Evolutionary conservation across 2,888 invertebrate species (phyloP).

Genomic region (Aspidiotus destructor): DNA sequence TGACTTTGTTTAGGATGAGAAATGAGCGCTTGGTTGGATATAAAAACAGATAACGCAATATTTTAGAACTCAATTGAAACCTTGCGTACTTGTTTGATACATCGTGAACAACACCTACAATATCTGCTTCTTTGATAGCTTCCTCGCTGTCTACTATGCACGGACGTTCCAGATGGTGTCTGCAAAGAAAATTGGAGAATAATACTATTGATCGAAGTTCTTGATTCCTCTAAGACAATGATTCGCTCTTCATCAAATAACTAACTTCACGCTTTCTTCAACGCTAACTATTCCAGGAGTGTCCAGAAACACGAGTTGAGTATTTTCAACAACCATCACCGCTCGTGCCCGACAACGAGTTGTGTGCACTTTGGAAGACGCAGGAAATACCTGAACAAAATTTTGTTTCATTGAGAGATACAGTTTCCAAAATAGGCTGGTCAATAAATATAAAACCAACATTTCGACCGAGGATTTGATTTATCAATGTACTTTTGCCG

Average conservation of each 20-base stretch:
- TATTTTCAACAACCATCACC: constrained; percentile 60
- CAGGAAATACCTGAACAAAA: constrained; percentile 65
- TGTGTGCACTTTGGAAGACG: constrained; percentile 85
- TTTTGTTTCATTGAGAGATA: too few relatives aligned
- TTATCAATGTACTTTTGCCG: constrained; percentile 92
- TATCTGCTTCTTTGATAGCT: constrained; percentile 60
- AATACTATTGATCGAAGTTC: constrained; percentile 38
- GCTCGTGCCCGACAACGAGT: constrained; percentile 65
- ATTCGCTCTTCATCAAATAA: constrained; percentile 26
- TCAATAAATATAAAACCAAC: constrained; percentile 44
- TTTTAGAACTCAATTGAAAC: constrained; percentile 56
- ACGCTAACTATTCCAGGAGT: constrained; percentile 80
- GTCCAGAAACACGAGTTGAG: constrained; percentile 84
- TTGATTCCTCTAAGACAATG: too few relatives aligned
- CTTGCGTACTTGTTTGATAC: constrained; percentile 60
- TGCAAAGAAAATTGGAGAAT: constrained; percentile 38
- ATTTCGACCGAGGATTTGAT: constrained; percentile 67
- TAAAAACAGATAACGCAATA: constrained; percentile 57
- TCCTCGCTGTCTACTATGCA: constrained; percentile 53
- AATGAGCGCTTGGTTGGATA: constrained; percentile 51
- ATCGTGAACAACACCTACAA: constrained; percentile 81
- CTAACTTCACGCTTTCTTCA: constrained; percentile 58
- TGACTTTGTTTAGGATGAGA: constrained; percentile 81
- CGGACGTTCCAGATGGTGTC: constrained; percentile 49
- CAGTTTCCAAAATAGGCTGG: too few relatives aligned